phyloP scores from a whole-genome alignment of 2,113 vertebrate species.

The Isichthys henryi region DNA sequence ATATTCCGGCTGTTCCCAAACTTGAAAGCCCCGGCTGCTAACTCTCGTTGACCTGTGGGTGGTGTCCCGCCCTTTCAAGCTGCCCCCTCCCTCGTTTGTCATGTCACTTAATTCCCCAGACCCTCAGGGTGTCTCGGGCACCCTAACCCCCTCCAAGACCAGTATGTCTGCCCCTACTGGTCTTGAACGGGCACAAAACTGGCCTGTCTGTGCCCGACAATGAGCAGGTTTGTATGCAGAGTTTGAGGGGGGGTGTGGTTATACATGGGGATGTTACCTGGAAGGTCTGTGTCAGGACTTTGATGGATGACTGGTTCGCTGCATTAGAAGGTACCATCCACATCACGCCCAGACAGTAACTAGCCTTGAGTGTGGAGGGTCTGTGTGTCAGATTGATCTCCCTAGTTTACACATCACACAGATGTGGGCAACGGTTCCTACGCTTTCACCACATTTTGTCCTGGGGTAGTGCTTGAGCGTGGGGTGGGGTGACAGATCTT shows the following conservation, averaged over 20 bases:
- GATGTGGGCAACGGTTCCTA: neutral
- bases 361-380: neutral
- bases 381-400: neutral
- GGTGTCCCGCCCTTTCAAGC: neutral
- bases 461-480: neutral
- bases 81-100: neutral
- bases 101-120: neutral
- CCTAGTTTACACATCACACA: neutral
- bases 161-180: neutral
- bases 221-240: neutral
- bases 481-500: neutral
- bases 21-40: neutral
- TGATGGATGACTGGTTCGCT: neutral
- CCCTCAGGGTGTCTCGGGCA: neutral
- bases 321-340: neutral
- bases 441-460: neutral
- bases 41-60: neutral
- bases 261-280: neutral
- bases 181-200: neutral
- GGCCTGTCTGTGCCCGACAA: neutral
- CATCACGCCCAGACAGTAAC: neutral
- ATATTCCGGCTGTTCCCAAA: neutral
- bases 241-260: neutral
- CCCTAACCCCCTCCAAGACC: constrained; percentile 18
- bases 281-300: neutral